These are phyloP conservation scores for Plebejus melissa DNA, from an alignment of 2,888 invertebrate species.

Conservation along the genomic window DNA sequence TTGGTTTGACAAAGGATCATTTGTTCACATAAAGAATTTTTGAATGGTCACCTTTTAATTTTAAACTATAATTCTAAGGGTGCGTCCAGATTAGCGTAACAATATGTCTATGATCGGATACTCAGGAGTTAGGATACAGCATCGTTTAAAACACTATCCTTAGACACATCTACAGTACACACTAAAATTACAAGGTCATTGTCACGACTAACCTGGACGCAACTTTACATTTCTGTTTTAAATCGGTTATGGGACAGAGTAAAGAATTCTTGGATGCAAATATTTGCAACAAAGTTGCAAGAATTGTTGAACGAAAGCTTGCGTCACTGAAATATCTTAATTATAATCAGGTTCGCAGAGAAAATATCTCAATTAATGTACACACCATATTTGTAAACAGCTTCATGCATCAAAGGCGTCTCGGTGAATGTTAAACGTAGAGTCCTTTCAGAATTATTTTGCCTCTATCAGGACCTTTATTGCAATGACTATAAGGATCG, in stretches of 20 bases:
- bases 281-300: not conserved
- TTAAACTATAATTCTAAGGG: not conserved
- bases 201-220: no score
- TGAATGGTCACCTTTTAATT: not conserved
- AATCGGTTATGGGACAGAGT: not conserved
- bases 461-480: not conserved
- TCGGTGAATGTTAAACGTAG: conserved; percentile 21
- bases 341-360: conserved; percentile 22
- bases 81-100: not conserved
- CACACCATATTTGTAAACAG: conserved; percentile 25
- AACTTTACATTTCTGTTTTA: not conserved
- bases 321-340: conserved; percentile 22
- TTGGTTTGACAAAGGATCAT: not conserved
- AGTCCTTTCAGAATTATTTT: not conserved
- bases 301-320: not conserved
- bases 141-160: not conserved
- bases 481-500: not conserved
- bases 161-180: not conserved
- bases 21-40: not conserved
- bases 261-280: not conserved
- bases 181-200: not conserved
- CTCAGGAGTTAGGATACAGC: not conserved
- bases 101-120: not conserved
- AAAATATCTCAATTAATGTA: conserved; percentile 27
- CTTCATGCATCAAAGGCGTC: conserved; percentile 25